Evolutionary conservation across 2,113 vertebrate genomes (phyloP), one percentile per base, ranked within the genome.

Genomic region (Tetraodon nigroviridis): DNA sequence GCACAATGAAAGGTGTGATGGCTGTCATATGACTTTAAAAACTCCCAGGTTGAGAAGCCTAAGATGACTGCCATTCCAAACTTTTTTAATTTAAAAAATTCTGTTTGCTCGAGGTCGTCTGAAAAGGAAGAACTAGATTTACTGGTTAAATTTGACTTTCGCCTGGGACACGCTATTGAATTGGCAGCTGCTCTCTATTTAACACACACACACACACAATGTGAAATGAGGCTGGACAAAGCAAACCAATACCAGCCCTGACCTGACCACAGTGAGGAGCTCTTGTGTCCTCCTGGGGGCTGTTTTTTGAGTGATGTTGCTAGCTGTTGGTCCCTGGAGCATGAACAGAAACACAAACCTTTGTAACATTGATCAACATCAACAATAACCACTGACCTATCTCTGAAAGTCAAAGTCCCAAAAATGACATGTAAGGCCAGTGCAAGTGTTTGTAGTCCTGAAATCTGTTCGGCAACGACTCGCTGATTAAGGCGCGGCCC

Each of bases 141-240:
- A 20, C 62, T 70, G 24, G 74, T 83, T 75, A 20, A 48, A 58
- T 57, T 61, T 50, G 41, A 1, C 27, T 59, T 50, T 24, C 57
- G 40, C 32, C 12, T 47, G 11, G 37, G 24, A 27, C 24, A 27
- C 4, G 5, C 24, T 27, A 27, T 27, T 27, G 24, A 27, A 27
- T 27, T 27, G 24, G 24, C 3, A 27, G 24, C 5, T 27, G 24
- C 24, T 6, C 24, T 27, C 5, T 27, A 6, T 27, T 6, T 27
- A 6, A 27, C 24, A 27, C 24, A 27, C 24, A 27, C 24, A 27
- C 4, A 27, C 24, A 27, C 24, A 27, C 24, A 24, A 24, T 24
- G 22, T 24, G 22, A 24, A 24, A 24, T 24, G 2, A 24, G 22
- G 5, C 22, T 5, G 2, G 22, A 24, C 22, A 24, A 24, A 24